phyloP scores from a whole-genome alignment of 2,797 vertebrate genomes.

The Chelonia mydas region DNA sequence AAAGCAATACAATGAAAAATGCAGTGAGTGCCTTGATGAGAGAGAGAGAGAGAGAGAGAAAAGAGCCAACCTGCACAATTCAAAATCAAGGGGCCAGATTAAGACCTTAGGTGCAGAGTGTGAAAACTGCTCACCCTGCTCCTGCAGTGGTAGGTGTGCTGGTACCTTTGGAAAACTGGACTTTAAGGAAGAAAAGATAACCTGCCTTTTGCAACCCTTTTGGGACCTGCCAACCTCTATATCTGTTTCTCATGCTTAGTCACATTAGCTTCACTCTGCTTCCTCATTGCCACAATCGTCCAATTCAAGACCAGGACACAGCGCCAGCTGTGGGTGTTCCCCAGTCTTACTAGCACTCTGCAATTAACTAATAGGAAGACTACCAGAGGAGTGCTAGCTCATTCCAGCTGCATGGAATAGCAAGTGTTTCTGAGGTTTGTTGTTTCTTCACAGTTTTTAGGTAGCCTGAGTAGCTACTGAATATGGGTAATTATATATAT shows the following conservation, averaged over 20 bases:
- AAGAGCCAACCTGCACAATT: not conserved
- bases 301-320: not conserved
- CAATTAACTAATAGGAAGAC: not conserved
- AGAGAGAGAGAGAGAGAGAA: not conserved
- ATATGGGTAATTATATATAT: not conserved
- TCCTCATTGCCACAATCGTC: not conserved
- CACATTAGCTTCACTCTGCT: not conserved
- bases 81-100: not conserved
- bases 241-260: not conserved
- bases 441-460: not conserved
- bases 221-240: not conserved
- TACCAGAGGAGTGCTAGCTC: not conserved
- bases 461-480: not conserved
- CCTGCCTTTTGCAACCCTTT: not conserved
- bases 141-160: not conserved
- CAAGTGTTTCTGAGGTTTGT: not conserved
- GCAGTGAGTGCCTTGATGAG: not conserved
- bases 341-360: not conserved
- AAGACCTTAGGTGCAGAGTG: not conserved
- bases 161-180: not conserved
- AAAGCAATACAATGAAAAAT: not conserved
- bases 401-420: accelerated
- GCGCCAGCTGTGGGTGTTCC: accelerated
- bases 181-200: not conserved
- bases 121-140: not conserved